Evolutionary conservation across 1,140 invertebrate species (phyloP).

Genomic region (Apis laboriosa): DNA sequence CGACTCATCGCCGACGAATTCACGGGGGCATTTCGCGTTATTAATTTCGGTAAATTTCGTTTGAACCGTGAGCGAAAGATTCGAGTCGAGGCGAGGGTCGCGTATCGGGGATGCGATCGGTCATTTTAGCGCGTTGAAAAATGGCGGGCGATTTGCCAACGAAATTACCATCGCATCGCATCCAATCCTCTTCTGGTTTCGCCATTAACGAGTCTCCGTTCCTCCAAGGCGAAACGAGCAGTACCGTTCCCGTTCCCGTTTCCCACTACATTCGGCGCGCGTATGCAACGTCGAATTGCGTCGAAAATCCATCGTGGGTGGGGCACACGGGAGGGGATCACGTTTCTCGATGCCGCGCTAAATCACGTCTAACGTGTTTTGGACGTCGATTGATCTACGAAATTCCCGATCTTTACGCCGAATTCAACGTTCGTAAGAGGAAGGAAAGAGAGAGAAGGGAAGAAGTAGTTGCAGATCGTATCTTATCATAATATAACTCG

Average conservation of each 20-base stretch:
- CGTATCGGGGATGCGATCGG: background rate
- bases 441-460: background rate
- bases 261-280: too few relatives aligned
- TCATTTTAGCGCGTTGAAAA: background rate
- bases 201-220: constrained; percentile 3
- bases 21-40: too few relatives aligned
- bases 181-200: background rate
- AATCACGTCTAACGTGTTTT: too few relatives aligned
- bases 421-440: too few relatives aligned
- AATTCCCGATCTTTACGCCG: too few relatives aligned
- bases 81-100: background rate
- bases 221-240: background rate
- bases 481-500: background rate
- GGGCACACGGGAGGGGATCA: too few relatives aligned
- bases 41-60: background rate
- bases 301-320: too few relatives aligned
- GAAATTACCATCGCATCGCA: background rate
- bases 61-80: background rate
- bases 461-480: background rate
- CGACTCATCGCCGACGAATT: too few relatives aligned
- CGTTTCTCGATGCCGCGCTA: too few relatives aligned
- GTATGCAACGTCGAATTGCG: too few relatives aligned
- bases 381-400: too few relatives aligned
- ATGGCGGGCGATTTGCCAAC: constrained; percentile 3
- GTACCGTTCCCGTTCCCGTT: too few relatives aligned